A percentile compares a stretch with the other conserved stretches of the same genome.
These are phyloP conservation scores for Cheirogaleus medius DNA, from an alignment of 2,113 vertebrate genomes.

Conservation along the genomic window DNA sequence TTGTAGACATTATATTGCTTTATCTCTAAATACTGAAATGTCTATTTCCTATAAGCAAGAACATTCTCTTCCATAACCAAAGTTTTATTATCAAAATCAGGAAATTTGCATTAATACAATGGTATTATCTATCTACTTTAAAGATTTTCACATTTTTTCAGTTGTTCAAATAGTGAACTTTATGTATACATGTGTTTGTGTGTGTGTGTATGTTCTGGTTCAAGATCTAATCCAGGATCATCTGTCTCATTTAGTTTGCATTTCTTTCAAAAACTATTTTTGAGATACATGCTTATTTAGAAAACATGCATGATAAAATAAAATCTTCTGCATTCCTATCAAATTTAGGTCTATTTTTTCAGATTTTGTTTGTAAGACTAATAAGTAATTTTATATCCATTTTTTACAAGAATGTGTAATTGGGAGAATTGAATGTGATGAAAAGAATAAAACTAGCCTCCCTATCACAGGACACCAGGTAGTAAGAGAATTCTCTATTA, in stretches of 20 bases:
- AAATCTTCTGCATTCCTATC: background rate
- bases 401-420: background rate
- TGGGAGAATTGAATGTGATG: background rate
- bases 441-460: background rate
- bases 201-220: background rate
- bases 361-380: background rate
- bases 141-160: background rate
- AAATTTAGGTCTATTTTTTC: background rate
- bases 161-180: background rate
- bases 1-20: background rate
- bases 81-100: background rate
- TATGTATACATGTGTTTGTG: too few relatives aligned
- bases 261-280: background rate
- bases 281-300: background rate
- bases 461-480: background rate
- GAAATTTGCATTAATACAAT: background rate
- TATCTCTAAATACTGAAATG: background rate
- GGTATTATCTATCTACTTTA: background rate
- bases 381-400: background rate
- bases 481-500: background rate
- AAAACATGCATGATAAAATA: background rate
- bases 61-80: background rate
- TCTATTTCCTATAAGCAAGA: background rate
- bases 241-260: background rate
- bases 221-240: background rate